phyloP scores from a whole-genome alignment of 2,797 vertebrate genomes.

The Nannoperca obscura region DNA sequence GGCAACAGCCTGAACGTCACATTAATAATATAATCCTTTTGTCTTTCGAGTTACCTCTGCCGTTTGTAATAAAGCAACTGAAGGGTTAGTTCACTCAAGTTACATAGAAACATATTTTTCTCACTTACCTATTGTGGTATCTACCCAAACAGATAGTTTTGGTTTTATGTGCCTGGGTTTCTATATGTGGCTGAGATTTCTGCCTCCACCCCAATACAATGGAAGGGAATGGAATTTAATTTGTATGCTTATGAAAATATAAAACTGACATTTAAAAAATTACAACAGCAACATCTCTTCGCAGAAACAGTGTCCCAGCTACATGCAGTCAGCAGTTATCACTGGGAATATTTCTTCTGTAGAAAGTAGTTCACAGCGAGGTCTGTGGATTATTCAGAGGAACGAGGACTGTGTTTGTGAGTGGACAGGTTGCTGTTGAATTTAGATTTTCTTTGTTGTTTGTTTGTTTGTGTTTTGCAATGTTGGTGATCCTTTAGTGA shows the following conservation, averaged over 20 bases:
- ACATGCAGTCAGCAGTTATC: background rate
- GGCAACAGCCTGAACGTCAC: background rate
- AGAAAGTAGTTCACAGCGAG: background rate
- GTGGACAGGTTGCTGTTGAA: background rate
- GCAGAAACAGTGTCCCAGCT: background rate
- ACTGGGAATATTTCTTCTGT: background rate
- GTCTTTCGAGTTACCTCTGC: background rate
- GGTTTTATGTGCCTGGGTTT: background rate
- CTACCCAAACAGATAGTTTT: background rate
- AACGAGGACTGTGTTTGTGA: background rate
- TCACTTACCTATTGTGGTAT: background rate
- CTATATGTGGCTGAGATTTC: background rate
- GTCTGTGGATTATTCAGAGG: background rate
- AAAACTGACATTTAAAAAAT: slow-evolving; percentile 4
- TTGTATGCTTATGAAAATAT: too few species aligned
- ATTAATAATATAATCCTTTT: slow-evolving; percentile 4
- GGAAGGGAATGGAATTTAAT: background rate
- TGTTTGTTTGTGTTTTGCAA: background rate
- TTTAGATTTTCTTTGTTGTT: background rate
- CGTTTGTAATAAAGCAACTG: background rate
- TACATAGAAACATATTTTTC: background rate
- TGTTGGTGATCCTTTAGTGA: slow-evolving; percentile 3
- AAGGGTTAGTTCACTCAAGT: slow-evolving; percentile 7
- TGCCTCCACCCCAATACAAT: background rate
- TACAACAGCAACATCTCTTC: background rate